phyloP scores from a whole-genome alignment of 2,113 vertebrate species.

The Rhynchomys soricoides region DNA sequence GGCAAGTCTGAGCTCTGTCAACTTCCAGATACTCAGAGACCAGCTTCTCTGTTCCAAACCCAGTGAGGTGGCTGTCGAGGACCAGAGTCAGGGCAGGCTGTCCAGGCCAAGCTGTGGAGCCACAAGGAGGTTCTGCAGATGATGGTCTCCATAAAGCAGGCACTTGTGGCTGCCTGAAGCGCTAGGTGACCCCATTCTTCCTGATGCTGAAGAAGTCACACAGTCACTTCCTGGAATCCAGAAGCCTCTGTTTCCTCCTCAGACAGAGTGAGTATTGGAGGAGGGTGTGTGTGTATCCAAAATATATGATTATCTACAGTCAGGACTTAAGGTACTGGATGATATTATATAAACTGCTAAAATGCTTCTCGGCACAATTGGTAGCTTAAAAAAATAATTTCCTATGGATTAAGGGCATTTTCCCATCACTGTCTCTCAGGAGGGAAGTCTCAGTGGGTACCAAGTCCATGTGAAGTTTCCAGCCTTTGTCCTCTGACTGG shows the following conservation, averaged over 20 bases:
- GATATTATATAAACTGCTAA: conserved; percentile 70
- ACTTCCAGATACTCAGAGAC: conserved; percentile 71
- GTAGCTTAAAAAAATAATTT: conserved; percentile 84
- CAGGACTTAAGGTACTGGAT: conserved; percentile 76
- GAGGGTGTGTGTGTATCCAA: conserved; percentile 32
- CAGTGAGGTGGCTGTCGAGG: conserved; percentile 64
- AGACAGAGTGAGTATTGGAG: conserved; percentile 56
- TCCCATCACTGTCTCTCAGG: conserved; percentile 57
- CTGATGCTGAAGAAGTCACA: conserved; percentile 72
- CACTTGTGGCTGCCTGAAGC: conserved; percentile 87
- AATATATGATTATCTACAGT: conserved; percentile 66
- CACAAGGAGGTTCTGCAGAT: conserved; percentile 73
- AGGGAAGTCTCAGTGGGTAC: conserved; percentile 42
- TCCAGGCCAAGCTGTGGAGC: conserved; percentile 62
- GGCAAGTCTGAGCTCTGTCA: conserved; percentile 73
- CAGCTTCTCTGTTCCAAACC: conserved; percentile 66
- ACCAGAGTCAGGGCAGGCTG: conserved; percentile 46
- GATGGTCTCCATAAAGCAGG: conserved; percentile 81
- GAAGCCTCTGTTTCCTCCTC: conserved; percentile 77
- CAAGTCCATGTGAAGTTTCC: conserved; percentile 70
- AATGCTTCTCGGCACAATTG: conserved; percentile 82
- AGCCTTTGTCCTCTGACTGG: conserved; percentile 38
- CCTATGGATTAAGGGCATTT: conserved; percentile 74
- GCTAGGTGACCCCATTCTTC: conserved; percentile 68
- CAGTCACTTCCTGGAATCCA: conserved; percentile 64